Evolutionary conservation across 2,797 vertebrate species (phyloP).

Genomic region (Anomalospiza imberbis): DNA sequence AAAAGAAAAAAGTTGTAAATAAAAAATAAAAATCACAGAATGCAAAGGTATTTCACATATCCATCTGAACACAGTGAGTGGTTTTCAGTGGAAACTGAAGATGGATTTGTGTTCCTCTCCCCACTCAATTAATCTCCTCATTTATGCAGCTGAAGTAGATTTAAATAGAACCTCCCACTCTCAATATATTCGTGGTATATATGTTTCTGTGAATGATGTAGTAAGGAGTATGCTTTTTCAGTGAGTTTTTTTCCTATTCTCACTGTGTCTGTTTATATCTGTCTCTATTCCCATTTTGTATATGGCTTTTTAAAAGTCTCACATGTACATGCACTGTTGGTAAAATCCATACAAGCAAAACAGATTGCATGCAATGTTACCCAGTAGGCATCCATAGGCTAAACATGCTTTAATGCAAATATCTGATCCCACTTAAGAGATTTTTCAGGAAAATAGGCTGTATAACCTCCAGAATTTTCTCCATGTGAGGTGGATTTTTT

Average conservation of each 20-base stretch:
- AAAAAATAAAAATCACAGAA: neutral
- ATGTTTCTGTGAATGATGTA: neutral
- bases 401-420: neutral
- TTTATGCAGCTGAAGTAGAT: neutral
- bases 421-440: neutral
- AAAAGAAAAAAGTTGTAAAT: neutral
- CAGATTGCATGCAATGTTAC: neutral
- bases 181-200: neutral
- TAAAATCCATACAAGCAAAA: neutral
- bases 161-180: neutral
- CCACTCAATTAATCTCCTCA: neutral
- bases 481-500: neutral
- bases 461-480: neutral
- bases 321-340: neutral
- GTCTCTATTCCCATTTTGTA: neutral
- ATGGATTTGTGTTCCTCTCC: neutral
- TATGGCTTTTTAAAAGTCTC: neutral
- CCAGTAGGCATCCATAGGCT: neutral
- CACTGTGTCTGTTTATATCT: neutral
- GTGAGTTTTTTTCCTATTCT: rapidly evolving
- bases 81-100: neutral
- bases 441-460: neutral
- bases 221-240: neutral
- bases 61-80: neutral
- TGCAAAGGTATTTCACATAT: neutral